Base-by-base conservation (phyloP, 1,140 invertebrate genomes). In the Aricia agestis region DNA sequence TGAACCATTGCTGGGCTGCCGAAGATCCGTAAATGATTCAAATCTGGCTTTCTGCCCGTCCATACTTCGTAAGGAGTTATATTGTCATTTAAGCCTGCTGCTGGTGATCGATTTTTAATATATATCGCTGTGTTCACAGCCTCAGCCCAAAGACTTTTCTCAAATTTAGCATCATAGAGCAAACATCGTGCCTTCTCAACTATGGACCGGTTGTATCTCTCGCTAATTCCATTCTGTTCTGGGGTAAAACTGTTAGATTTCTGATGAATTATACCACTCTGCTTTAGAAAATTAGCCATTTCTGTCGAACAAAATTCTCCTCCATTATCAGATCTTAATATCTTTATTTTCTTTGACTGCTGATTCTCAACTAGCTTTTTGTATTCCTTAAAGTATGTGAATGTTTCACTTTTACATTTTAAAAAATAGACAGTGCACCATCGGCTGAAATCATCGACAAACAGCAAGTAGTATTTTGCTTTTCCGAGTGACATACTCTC, bases 351-450 rank as follows among this genome's bases (percentile, higher is more conserved):
- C 5, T 61, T 61, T 36, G 68, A 69, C 57, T 69, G 68, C n/a
- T 69, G 68, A 17, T 61, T 75, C 17, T 75, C 76, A 19, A 78
- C 70, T 32, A 72, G 15, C 42, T 61, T 13, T 69, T 72, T 73
- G 42, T 61, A 78, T 45, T 75, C 32, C 74, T 66, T 78, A 45
- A 78, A 78, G 36, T 69, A 76, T 31, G 67, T 72, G 9, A 78
- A 72, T 2, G 69, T 71, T 69, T 76, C 74, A 70, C 66, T 69
- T 32, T 78, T 78, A 1, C 61, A 1, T 65, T 19, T 25, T 13
- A 76, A 45, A 68, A 78, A 78, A 71, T 78, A 78, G 4, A 78
- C 69, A 71, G 45, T 52, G 13, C 69, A 73, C 72, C 72, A 75
- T 15, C 70, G 65, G 67, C 74, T 78, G 25, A 19, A 78, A 73